Percentiles rank a stretch among this genome's conserved stretches.
Conservation (phyloP, 2,113 vertebrate species). For the Pipra filicauda region DNA sequence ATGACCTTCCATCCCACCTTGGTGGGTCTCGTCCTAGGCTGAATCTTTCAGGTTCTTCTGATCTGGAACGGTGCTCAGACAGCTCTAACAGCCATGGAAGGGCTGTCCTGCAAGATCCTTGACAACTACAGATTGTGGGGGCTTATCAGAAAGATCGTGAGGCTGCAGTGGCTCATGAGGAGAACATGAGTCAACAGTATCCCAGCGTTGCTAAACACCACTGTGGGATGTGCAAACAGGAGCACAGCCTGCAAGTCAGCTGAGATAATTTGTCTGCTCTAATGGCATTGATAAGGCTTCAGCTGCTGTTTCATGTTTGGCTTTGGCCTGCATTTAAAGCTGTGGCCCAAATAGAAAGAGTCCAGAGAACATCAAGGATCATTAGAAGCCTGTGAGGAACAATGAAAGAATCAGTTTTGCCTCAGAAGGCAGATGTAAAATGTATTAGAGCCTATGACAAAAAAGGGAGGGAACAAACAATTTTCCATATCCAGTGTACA, state of each 20-base stretch:
- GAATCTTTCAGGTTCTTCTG: background rate
- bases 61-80: background rate
- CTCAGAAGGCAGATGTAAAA: background rate
- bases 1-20: background rate
- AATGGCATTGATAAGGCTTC: slow-evolving; percentile 22
- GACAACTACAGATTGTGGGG: background rate
- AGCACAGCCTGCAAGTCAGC: slow-evolving; percentile 1
- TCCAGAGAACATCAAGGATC: background rate
- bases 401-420: accelerated
- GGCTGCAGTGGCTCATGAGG: background rate
- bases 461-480: background rate
- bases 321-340: background rate
- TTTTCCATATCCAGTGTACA: background rate
- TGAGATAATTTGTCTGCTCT: background rate
- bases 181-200: background rate
- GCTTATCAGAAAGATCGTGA: background rate
- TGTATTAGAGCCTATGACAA: background rate
- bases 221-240: slow-evolving; percentile 29
- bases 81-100: background rate
- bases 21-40: background rate
- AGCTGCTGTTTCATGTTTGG: background rate
- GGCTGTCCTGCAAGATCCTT: background rate
- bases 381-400: background rate
- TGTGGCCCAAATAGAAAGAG: background rate
- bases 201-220: background rate